phyloP scores from a whole-genome alignment of 2,888 invertebrate genomes.

The Drosophila picticornis region DNA sequence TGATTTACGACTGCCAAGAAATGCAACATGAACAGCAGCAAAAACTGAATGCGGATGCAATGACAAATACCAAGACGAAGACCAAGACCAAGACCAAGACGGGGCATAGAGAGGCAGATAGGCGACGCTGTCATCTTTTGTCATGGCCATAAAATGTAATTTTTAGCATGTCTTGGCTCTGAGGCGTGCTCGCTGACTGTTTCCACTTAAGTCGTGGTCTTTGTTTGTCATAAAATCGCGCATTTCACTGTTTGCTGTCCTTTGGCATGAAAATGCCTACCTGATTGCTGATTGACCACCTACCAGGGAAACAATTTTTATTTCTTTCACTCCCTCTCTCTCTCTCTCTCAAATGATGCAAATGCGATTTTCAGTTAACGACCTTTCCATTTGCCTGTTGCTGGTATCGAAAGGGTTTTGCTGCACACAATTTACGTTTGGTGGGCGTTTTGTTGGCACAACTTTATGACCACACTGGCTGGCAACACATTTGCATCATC shows the following conservation, averaged over 20 bases:
- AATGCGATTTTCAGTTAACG: conserved; percentile 51
- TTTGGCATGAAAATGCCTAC: conserved; percentile 56
- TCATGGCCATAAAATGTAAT: conserved; percentile 60
- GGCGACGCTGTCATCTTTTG: conserved; percentile 63
- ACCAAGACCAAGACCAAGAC: not conserved
- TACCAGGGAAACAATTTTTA: conserved; percentile 24
- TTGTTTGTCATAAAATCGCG: conserved; percentile 62
- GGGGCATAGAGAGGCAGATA: conserved; percentile 15
- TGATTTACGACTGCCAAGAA: conserved; percentile 70
- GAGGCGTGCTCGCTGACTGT: conserved; percentile 61
- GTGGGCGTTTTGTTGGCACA: conserved; percentile 53
- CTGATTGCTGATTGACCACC: conserved; percentile 21
- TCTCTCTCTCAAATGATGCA: conserved; percentile 54
- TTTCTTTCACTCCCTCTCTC: not conserved
- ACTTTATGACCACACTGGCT: conserved; percentile 26
- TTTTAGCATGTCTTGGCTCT: conserved; percentile 49
- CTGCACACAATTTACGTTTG: conserved; percentile 14
- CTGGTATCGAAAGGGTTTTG: conserved; percentile 43
- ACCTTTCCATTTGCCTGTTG: conserved; percentile 28
- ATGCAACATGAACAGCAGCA: conserved; percentile 18
- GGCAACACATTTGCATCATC: conserved; percentile 44
- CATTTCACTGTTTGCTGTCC: conserved; percentile 68
- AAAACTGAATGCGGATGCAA: conserved; percentile 54
- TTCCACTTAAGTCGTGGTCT: conserved; percentile 67
- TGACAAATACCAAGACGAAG: conserved; percentile 14